Conservation (phyloP, 1,140 invertebrate species). For the Lanistes nyassanus region DNA sequence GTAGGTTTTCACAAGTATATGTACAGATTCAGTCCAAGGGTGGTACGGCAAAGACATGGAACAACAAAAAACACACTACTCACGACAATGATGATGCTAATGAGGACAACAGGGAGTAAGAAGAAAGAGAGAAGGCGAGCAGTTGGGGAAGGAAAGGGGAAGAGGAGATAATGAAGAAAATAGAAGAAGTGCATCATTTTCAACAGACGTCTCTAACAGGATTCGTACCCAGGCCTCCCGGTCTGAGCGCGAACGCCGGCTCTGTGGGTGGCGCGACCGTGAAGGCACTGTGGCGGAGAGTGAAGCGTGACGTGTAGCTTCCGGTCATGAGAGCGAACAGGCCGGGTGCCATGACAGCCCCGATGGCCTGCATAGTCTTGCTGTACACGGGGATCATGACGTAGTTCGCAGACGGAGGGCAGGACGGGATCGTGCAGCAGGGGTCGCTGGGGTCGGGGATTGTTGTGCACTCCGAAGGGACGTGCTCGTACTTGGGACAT, state of each 20-base stretch:
- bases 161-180: no score
- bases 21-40: no score
- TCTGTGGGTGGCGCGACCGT: constrained; percentile 29
- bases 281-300: constrained; percentile 28
- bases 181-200: no score
- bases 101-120: no score
- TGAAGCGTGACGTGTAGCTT: constrained; percentile 32
- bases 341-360: constrained; percentile 42
- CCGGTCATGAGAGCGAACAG: constrained; percentile 33
- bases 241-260: not conserved
- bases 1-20: no score
- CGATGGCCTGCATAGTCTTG: constrained; percentile 36
- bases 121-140: no score
- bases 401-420: constrained; percentile 31
- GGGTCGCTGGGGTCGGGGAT: constrained; percentile 38
- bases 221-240: not conserved
- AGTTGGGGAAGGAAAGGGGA: no score
- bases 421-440: constrained; percentile 44
- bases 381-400: constrained; percentile 35
- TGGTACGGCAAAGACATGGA: no score
- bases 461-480: constrained; percentile 33
- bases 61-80: no score
- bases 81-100: no score
- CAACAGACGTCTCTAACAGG: no score
- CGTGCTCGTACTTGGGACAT: constrained; percentile 42